Conservation (phyloP, 2,888 invertebrate genomes). For the Antheraea yamamai region DNA sequence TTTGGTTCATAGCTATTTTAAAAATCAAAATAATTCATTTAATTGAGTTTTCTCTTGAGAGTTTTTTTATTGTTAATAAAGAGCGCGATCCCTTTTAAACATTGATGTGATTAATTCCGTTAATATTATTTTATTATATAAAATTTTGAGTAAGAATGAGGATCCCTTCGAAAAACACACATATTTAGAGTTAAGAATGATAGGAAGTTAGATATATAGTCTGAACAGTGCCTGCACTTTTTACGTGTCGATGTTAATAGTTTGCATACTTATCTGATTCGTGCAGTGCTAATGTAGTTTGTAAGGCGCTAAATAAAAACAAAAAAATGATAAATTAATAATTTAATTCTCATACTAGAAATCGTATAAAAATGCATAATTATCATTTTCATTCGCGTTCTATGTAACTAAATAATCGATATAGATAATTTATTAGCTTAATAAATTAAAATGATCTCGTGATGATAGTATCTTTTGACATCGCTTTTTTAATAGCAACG, state of each 20-base stretch:
- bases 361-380: conserved; percentile 63
- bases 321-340: conserved; percentile 1
- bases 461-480: conserved; percentile 40
- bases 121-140: background rate
- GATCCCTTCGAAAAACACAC: background rate
- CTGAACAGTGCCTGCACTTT: background rate
- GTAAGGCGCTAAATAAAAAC: conserved; percentile 16
- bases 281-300: background rate
- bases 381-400: conserved; percentile 43
- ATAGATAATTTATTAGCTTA: conserved; percentile 46
- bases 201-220: background rate
- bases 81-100: background rate
- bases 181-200: background rate
- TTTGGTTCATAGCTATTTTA: no score
- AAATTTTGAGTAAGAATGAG: background rate
- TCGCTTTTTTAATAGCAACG: conserved; percentile 38
- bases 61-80: background rate
- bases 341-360: conserved; percentile 35
- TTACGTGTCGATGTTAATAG: background rate
- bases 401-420: conserved; percentile 47
- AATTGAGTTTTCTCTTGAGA: background rate
- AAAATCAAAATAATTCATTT: no score
- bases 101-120: background rate
- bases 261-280: background rate
- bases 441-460: conserved; percentile 45